These are phyloP conservation scores for Liodrosophila aerea DNA, from an alignment of 2,888 invertebrate species.

Conservation along the genomic window DNA sequence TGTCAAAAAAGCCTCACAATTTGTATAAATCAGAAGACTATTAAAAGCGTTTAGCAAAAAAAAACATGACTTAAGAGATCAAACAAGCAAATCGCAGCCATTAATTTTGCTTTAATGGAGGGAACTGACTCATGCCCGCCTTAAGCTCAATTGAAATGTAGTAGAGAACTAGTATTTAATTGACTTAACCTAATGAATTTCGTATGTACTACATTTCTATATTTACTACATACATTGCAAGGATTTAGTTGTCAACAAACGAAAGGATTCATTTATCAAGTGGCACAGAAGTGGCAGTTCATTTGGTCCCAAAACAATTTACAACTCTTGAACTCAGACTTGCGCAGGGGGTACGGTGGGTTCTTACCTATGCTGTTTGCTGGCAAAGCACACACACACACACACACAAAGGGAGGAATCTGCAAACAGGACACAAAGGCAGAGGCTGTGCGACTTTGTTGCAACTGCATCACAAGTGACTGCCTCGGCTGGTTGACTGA, in stretches of 20 bases:
- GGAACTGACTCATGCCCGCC: no score
- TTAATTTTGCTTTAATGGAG: background rate
- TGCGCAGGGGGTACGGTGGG: slow-evolving; percentile 10
- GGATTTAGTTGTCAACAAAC: slow-evolving; percentile 36
- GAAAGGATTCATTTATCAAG: slow-evolving; percentile 48
- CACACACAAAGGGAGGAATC: slow-evolving; percentile 4
- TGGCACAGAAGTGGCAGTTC: slow-evolving; percentile 28
- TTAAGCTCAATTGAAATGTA: background rate
- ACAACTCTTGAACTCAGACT: no score
- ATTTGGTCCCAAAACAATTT: slow-evolving; percentile 40
- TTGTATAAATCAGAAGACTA: no score
- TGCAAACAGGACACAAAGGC: slow-evolving; percentile 39
- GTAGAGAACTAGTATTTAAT: slow-evolving; percentile 22
- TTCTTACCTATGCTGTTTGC: slow-evolving; percentile 54
- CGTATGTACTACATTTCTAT: background rate
- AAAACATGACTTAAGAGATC: no score
- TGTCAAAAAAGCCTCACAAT: no score
- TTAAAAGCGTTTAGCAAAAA: no score
- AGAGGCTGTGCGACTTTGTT: slow-evolving; percentile 47
- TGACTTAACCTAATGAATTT: slow-evolving; percentile 20
- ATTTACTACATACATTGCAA: background rate
- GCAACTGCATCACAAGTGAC: slow-evolving; percentile 47
- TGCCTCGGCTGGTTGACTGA: slow-evolving; percentile 52
- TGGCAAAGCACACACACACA: slow-evolving; percentile 1
- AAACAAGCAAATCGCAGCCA: background rate